These are phyloP conservation scores for Pyxicephalus adspersus DNA, from an alignment of 2,113 vertebrate species.

Conservation along the genomic window DNA sequence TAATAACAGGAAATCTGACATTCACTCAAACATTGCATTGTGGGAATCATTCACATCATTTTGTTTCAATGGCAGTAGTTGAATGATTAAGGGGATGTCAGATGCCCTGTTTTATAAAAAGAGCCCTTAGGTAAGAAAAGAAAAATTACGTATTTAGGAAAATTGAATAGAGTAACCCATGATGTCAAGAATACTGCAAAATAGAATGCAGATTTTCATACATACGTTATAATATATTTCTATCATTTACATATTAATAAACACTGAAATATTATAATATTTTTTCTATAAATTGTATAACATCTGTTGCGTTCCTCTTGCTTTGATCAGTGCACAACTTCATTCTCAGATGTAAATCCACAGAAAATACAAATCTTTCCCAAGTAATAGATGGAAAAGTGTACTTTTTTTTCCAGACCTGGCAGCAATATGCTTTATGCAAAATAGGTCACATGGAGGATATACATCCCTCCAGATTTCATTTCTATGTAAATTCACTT, in stretches of 20 bases:
- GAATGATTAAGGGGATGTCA: too few relatives aligned
- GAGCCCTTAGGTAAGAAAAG: too few relatives aligned
- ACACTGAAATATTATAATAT: conserved; percentile 5
- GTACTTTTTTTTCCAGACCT: conserved; percentile 6
- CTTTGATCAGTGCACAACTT: conserved; percentile 11
- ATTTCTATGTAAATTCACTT: conserved; percentile 56
- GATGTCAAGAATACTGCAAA: too few relatives aligned
- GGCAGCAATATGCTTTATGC: conserved; percentile 45
- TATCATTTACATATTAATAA: background rate
- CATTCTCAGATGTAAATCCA: conserved; percentile 15
- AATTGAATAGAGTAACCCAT: too few relatives aligned
- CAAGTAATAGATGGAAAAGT: conserved; percentile 18
- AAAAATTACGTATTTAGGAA: too few relatives aligned
- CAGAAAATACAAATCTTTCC: conserved; percentile 1
- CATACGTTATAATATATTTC: background rate
- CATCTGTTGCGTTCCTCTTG: background rate
- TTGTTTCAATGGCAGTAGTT: too few relatives aligned
- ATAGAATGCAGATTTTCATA: too few relatives aligned
- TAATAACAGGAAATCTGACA: too few relatives aligned
- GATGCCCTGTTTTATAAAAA: too few relatives aligned
- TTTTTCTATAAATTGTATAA: background rate
- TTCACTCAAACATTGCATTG: too few relatives aligned
- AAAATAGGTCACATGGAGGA: conserved; percentile 47
- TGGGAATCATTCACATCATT: too few relatives aligned
- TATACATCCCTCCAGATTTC: conserved; percentile 54